Evolutionary conservation across 1,140 invertebrate species (phyloP).

Genomic region (Bradysia coprophila): DNA sequence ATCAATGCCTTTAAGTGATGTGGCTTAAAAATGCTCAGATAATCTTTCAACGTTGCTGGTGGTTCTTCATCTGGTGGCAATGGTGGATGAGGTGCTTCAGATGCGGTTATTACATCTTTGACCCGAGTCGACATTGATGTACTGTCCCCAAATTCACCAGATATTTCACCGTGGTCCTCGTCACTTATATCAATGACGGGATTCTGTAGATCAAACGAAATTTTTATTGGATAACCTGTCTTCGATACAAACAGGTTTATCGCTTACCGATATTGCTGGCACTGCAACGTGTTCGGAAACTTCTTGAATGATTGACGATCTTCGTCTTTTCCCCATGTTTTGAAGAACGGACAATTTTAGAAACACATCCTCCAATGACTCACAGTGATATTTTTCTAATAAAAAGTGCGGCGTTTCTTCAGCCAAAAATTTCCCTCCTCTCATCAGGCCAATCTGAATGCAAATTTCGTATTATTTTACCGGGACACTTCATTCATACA

Average conservation of each 20-base stretch:
- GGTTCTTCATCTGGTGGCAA: conserved; percentile 39
- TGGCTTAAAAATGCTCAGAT: conserved; percentile 41
- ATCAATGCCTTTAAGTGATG: conserved; percentile 66
- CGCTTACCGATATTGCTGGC: conserved; percentile 31
- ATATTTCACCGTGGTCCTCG: conserved; percentile 54
- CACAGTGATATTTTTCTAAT: conserved; percentile 53
- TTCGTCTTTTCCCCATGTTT: conserved; percentile 54
- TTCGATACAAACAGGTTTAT: background rate
- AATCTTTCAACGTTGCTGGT: conserved; percentile 28
- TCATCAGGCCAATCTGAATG: conserved; percentile 75
- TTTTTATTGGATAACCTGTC: background rate
- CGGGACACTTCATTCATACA: background rate
- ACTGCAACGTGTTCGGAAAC: conserved; percentile 43
- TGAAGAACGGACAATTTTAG: conserved; percentile 71
- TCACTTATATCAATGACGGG: conserved; percentile 37
- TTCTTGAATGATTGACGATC: conserved; percentile 56
- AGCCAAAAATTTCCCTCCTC: conserved; percentile 74
- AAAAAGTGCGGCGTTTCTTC: conserved; percentile 73
- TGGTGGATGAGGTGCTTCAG: conserved; percentile 29
- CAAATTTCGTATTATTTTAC: conserved; percentile 6
- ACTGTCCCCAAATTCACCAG: conserved; percentile 70
- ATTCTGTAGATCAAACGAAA: conserved; percentile 23
- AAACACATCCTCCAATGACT: conserved; percentile 82
- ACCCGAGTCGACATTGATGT: conserved; percentile 51
- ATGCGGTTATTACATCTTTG: conserved; percentile 31